Evolutionary conservation across 2,888 invertebrate species (phyloP).

Genomic region (Drosophila birchii): DNA sequence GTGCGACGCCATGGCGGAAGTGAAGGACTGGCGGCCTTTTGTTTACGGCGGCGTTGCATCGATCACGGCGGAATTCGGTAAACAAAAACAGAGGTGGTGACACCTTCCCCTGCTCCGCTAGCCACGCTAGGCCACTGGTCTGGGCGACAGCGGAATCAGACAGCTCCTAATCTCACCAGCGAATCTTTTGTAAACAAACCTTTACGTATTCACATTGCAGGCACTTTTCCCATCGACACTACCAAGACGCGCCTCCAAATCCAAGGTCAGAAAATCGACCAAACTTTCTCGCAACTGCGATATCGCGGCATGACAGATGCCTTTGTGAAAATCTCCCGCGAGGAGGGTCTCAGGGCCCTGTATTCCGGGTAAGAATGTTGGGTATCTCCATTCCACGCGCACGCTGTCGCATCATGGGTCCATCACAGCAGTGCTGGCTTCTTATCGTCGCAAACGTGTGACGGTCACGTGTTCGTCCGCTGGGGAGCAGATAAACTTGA

Average conservation of each 20-base stretch:
- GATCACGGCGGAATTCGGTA: constrained; percentile 96
- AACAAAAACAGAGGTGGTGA: constrained; percentile 19
- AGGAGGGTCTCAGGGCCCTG: constrained; percentile 94
- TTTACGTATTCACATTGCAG: constrained; percentile 84
- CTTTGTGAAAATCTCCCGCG: constrained; percentile 91
- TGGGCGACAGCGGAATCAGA: constrained; percentile 26
- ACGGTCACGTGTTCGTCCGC: constrained; percentile 40
- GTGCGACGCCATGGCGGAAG: constrained; percentile 47
- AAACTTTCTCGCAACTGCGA: constrained; percentile 89
- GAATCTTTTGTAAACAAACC: constrained; percentile 62
- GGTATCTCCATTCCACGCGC: constrained; percentile 5
- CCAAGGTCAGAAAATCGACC: constrained; percentile 95
- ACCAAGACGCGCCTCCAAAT: constrained; percentile 97
- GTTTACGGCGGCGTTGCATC: constrained; percentile 97
- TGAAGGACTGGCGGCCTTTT: constrained; percentile 94
- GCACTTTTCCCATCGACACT: constrained; percentile 98
- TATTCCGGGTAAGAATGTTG: constrained; percentile 91
- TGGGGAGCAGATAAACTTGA: constrained; percentile 19
- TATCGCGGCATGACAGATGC: constrained; percentile 98
- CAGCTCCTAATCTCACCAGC: constrained; percentile 29
- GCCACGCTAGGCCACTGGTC: not conserved
- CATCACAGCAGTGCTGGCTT: constrained; percentile 7
- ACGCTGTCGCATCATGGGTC: constrained; percentile 31
- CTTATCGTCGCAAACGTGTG: constrained; percentile 44
- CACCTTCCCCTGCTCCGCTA: not conserved